A percentile compares a stretch with the other conserved stretches of the same genome.
Evolutionary conservation across 2,113 vertebrate genomes (phyloP).

Genomic region (Paramormyrops kingsleyae): DNA sequence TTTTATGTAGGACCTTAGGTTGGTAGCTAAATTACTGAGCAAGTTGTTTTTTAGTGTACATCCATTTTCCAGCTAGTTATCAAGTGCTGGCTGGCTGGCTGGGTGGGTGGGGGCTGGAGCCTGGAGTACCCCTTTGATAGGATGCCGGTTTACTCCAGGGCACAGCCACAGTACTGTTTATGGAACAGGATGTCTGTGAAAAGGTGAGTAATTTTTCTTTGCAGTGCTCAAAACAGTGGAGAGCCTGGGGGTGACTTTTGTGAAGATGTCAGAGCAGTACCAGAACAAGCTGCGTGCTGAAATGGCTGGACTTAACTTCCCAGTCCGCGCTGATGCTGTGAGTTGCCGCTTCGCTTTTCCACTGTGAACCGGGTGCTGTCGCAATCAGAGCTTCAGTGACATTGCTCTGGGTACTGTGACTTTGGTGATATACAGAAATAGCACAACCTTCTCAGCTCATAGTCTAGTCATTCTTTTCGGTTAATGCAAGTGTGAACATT

Average conservation of each 20-base stretch:
- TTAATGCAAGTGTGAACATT: background rate
- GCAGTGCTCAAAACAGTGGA: conserved; percentile 86
- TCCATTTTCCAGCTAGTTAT: background rate
- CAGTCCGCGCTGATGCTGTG: conserved; percentile 56
- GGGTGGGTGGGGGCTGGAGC: no score
- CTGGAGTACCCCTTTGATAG: no score
- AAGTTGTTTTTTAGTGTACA: background rate
- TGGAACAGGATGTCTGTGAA: background rate
- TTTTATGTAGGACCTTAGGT: background rate
- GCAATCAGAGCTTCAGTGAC: background rate
- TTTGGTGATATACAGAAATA: background rate
- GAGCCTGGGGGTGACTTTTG: conserved; percentile 76
- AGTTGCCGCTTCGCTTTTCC: conserved; percentile 29
- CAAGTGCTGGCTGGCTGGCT: no score
- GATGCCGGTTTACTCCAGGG: background rate
- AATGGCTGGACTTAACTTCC: conserved; percentile 70
- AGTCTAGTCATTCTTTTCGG: background rate
- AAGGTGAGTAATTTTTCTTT: background rate
- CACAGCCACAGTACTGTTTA: background rate
- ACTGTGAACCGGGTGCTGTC: background rate
- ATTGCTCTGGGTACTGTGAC: background rate
- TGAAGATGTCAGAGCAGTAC: conserved; percentile 60
- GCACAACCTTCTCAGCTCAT: background rate
- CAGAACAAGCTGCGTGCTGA: conserved; percentile 59
- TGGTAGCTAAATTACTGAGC: background rate